These are phyloP conservation scores for Myotis lucifugus DNA, from an alignment of 2,113 vertebrate genomes.

Conservation along the genomic window DNA sequence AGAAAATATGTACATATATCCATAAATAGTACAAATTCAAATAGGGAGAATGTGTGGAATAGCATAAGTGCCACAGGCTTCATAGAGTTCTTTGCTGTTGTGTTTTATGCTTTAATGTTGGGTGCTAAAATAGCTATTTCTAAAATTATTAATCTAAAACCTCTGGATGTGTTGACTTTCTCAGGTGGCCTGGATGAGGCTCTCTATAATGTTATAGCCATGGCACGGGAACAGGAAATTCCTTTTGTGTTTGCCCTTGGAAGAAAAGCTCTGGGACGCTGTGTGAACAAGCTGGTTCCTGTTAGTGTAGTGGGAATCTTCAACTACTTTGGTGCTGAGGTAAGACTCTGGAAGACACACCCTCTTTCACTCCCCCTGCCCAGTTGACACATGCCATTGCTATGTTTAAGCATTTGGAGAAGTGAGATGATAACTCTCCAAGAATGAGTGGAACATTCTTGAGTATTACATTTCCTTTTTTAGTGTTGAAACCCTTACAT, in stretches of 20 bases:
- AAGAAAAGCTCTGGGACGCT: constrained; percentile 96
- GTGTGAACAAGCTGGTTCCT: constrained; percentile 98
- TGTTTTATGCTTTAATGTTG: neutral
- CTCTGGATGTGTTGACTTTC: constrained; percentile 17
- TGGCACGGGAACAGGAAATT: constrained; percentile 98
- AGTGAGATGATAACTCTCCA: neutral
- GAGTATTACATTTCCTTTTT: constrained; percentile 12
- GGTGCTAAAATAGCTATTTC: neutral
- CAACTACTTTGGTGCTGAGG: constrained; percentile 97
- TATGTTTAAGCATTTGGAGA: neutral
- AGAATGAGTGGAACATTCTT: neutral
- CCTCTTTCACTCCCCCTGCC: neutral
- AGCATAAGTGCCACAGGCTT: neutral
- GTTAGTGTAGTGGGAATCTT: constrained; percentile 99
- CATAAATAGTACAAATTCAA: neutral
- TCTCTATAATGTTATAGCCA: constrained; percentile 97
- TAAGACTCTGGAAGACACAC: constrained; percentile 68
- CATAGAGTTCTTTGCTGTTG: neutral
- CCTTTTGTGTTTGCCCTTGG: constrained; percentile 98
- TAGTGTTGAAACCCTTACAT: neutral
- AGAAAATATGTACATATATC: neutral
- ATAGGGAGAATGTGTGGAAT: neutral
- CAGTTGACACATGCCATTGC: neutral
- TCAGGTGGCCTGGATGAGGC: constrained; percentile 97
- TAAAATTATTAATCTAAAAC: neutral